Evolutionary conservation across 2,797 vertebrate species (phyloP).

Genomic region (Galaxias olidus): DNA sequence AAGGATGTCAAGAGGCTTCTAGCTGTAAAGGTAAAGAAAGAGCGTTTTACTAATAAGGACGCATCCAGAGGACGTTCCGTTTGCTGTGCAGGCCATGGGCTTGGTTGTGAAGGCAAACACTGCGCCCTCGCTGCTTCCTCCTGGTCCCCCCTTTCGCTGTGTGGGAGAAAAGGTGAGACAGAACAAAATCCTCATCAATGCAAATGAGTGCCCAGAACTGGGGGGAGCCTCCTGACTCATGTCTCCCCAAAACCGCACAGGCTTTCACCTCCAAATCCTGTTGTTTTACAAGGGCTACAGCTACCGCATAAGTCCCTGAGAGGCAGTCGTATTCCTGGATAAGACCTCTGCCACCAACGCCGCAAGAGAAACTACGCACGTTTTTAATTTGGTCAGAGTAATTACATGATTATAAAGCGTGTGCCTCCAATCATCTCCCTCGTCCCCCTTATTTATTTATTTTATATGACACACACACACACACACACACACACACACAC

Average conservation of each 20-base stretch:
- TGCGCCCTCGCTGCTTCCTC: neutral
- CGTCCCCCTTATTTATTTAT: constrained; percentile 55
- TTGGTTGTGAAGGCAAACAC: neutral
- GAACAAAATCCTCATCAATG: constrained; percentile 82
- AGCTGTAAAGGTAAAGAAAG: no score
- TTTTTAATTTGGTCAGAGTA: constrained; percentile 76
- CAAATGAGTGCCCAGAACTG: constrained; percentile 85
- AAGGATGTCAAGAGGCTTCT: no score
- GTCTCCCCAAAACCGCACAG: constrained; percentile 66
- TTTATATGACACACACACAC: constrained; percentile 56
- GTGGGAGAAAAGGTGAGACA: constrained; percentile 12
- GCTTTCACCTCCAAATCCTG: constrained; percentile 77
- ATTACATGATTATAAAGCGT: constrained; percentile 79
- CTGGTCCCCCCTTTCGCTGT: neutral
- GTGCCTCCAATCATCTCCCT: constrained; percentile 55
- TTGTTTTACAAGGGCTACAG: constrained; percentile 68
- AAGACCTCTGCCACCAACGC: constrained; percentile 62
- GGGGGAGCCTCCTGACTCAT: constrained; percentile 72
- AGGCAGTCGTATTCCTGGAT: constrained; percentile 68
- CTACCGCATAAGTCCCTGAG: constrained; percentile 62
- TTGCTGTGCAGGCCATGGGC: neutral
- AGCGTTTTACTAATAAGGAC: no score
- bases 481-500: constrained; percentile 19
- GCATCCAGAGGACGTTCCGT: no score
- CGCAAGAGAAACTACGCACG: constrained; percentile 72